Percentiles rank a stretch among this genome's conserved stretches.
phyloP scores from a whole-genome alignment of 1,140 invertebrate genomes.

The Euglossa dilemma region DNA sequence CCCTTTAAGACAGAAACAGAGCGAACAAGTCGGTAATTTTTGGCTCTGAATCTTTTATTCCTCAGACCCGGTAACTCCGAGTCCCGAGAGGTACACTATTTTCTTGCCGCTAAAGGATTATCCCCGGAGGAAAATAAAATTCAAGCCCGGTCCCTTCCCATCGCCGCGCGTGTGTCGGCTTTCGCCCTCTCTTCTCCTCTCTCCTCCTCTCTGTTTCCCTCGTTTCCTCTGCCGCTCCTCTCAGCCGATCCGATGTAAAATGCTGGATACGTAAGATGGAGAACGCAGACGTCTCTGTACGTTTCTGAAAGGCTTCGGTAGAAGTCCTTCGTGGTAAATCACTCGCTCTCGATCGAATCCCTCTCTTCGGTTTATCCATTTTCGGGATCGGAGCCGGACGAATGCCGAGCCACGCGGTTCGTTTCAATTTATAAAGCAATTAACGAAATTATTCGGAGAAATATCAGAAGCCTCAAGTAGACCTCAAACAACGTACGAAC shows the following conservation, averaged over 20 bases:
- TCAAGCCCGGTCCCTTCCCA: neutral
- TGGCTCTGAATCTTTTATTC: constrained; percentile 23
- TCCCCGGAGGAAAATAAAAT: constrained; percentile 48
- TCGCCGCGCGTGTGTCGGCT: neutral
- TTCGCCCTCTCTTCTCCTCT: neutral
- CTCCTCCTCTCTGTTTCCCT: neutral
- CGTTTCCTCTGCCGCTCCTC: neutral
- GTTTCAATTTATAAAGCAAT: constrained; percentile 37
- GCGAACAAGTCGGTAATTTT: neutral
- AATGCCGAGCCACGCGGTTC: neutral
- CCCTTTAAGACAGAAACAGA: neutral
- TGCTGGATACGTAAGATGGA: constrained; percentile 27
- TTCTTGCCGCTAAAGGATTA: constrained; percentile 28
- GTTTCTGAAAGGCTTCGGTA: constrained; percentile 34
- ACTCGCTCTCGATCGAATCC: constrained; percentile 49
- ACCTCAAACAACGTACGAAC: constrained; percentile 49
- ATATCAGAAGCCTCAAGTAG: constrained; percentile 43
- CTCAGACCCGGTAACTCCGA: neutral
- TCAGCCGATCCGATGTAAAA: constrained; percentile 36
- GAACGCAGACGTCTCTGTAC: constrained; percentile 29
- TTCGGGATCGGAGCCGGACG: constrained; percentile 34
- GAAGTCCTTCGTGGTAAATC: constrained; percentile 55
- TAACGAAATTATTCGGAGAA: constrained; percentile 42
- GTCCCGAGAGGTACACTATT: neutral
- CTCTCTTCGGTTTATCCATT: constrained; percentile 49